These are phyloP conservation scores for Reticulitermes speratus DNA, from an alignment of 1,140 invertebrate species.

Conservation along the genomic window DNA sequence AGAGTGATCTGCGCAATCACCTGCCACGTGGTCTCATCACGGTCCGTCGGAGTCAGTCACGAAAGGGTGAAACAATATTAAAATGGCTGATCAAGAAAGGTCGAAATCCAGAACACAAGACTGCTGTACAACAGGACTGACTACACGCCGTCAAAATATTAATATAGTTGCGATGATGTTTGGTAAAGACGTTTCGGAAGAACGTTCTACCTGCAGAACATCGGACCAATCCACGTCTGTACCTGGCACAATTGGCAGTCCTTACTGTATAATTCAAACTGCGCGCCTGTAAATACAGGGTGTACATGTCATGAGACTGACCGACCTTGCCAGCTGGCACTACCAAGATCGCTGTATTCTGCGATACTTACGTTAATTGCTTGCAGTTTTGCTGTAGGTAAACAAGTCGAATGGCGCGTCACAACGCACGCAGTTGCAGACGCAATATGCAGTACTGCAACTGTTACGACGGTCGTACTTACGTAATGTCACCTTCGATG, in stretches of 20 bases:
- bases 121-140: too few relatives aligned
- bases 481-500: neutral
- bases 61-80: too few relatives aligned
- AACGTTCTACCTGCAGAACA: too few relatives aligned
- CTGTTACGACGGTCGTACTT: neutral
- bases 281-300: neutral
- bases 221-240: too few relatives aligned
- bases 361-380: neutral
- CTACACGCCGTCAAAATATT: too few relatives aligned
- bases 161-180: too few relatives aligned
- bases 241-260: neutral
- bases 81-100: too few relatives aligned
- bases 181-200: too few relatives aligned
- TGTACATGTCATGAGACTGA: neutral
- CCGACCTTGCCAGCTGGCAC: neutral
- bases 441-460: neutral
- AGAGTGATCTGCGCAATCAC: too few relatives aligned
- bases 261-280: neutral
- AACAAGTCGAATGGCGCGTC: neutral
- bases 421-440: neutral
- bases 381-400: neutral
- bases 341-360: neutral
- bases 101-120: too few relatives aligned
- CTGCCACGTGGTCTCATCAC: too few relatives aligned
- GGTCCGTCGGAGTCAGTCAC: too few relatives aligned